phyloP scores from a whole-genome alignment of 1,140 invertebrate species.

The Zelostemma sp. region DNA sequence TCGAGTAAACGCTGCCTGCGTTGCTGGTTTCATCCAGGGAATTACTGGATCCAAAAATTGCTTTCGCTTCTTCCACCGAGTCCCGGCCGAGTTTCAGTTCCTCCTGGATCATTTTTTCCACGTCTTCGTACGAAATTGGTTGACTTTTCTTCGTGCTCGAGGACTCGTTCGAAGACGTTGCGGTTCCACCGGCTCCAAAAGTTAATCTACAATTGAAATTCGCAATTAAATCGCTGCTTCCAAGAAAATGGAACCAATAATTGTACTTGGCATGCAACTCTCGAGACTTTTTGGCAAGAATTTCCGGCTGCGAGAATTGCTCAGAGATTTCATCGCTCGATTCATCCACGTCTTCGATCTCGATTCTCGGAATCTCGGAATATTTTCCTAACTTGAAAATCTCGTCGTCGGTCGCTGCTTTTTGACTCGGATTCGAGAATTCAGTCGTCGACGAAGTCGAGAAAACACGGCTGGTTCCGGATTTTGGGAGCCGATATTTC shows the following conservation, averaged over 20 bases:
- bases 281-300: constrained; percentile 31
- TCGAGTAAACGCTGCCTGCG: neutral
- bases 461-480: constrained; percentile 7
- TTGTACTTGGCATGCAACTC: constrained; percentile 32
- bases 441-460: constrained; percentile 25
- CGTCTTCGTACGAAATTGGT: constrained; percentile 4
- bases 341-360: constrained; percentile 4
- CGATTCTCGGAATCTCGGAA: neutral
- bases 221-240: neutral
- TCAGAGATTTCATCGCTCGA: constrained; percentile 1
- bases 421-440: constrained; percentile 8
- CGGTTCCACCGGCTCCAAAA: constrained; percentile 1
- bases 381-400: neutral
- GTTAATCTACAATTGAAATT: constrained; percentile 4
- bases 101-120: constrained; percentile 18
- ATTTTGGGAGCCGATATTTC: constrained; percentile 25
- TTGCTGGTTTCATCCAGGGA: neutral
- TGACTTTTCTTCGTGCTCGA: neutral
- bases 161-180: constrained; percentile 5
- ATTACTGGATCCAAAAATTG: neutral
- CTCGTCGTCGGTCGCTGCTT: neutral
- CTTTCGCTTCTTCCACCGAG: neutral
- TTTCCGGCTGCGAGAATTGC: constrained; percentile 16
- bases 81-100: constrained; percentile 25
- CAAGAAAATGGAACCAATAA: neutral